These are phyloP conservation scores for Platycnemis pennipes DNA, from an alignment of 2,888 invertebrate genomes.

Conservation along the genomic window DNA sequence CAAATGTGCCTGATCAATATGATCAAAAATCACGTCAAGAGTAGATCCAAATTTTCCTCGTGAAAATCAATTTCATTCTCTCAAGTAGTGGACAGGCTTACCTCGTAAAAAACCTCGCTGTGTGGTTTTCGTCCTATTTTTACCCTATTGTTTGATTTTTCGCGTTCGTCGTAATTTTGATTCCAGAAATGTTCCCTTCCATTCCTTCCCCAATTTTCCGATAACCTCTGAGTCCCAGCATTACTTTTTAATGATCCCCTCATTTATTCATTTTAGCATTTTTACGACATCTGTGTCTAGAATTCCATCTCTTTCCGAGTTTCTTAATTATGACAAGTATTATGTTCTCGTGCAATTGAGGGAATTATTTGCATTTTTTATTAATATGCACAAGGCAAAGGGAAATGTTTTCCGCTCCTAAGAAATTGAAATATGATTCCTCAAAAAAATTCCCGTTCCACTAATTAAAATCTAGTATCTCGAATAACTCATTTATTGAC, in stretches of 20 bases:
- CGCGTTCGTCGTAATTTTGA: not conserved
- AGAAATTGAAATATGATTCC: not conserved
- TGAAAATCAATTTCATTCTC: too few species aligned
- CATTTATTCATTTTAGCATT: not conserved
- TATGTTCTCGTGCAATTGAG: not conserved
- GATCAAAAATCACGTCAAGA: too few species aligned
- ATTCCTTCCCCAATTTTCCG: not conserved
- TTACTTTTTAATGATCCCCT: not conserved
- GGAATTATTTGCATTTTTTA: not conserved
- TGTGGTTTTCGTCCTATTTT: too few species aligned
- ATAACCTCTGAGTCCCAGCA: not conserved
- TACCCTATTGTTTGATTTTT: not conserved
- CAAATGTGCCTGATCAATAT: too few species aligned
- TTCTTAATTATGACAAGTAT: not conserved
- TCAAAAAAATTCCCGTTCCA: not conserved
- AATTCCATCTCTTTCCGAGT: not conserved
- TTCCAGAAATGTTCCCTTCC: not conserved
- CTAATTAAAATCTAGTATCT: not conserved
- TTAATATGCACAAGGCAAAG: not conserved
- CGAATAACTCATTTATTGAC: slow-evolving; percentile 1
- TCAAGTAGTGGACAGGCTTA: too few species aligned
- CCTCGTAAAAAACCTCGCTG: too few species aligned
- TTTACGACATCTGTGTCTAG: not conserved
- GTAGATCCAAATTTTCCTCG: too few species aligned
- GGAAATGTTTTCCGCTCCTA: not conserved